phyloP scores from a whole-genome alignment of 2,797 vertebrate genomes.

The Eulemur mongoz region DNA sequence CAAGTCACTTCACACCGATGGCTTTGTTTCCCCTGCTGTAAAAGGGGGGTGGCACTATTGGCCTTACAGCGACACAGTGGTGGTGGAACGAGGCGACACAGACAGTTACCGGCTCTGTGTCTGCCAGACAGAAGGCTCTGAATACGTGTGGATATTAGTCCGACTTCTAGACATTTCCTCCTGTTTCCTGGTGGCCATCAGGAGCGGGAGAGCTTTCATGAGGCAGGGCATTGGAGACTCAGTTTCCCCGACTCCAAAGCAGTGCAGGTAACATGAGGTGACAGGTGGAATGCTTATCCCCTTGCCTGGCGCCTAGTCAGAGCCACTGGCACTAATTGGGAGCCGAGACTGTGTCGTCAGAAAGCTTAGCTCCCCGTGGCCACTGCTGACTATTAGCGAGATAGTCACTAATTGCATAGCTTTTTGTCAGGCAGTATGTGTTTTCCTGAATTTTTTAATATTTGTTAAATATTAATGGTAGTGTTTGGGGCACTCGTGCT shows the following conservation, averaged over 20 bases:
- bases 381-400: rapidly evolving
- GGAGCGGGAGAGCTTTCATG: background rate
- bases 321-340: background rate
- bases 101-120: rapidly evolving
- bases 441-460: background rate
- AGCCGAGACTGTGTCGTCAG: rapidly evolving
- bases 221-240: background rate
- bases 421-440: background rate
- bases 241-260: background rate
- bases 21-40: background rate
- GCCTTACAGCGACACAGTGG: background rate
- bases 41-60: rapidly evolving
- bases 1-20: rapidly evolving
- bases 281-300: rapidly evolving
- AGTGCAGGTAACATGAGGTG: background rate
- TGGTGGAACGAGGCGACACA: rapidly evolving
- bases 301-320: rapidly evolving
- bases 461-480: background rate
- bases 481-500: no score
- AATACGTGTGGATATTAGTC: rapidly evolving
- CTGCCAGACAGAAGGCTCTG: background rate
- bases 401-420: background rate
- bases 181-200: rapidly evolving
- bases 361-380: background rate
- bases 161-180: background rate